phyloP scores from a whole-genome alignment of 2,888 invertebrate species.

The Lithophane socia region DNA sequence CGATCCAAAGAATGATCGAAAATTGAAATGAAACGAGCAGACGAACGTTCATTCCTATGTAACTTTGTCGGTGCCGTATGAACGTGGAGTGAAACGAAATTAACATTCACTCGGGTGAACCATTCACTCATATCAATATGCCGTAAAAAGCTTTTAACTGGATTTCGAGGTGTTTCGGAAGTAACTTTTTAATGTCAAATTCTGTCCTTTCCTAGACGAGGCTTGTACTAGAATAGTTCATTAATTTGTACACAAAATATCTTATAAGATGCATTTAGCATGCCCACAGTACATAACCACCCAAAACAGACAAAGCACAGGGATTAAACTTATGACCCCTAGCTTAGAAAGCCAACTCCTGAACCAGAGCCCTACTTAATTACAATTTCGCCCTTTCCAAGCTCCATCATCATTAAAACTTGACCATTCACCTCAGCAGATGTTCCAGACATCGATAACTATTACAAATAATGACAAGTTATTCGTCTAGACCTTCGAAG shows the following conservation, averaged over 20 bases:
- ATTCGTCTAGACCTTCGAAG: slow-evolving; percentile 41
- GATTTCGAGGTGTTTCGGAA: not conserved
- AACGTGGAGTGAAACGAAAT: not conserved
- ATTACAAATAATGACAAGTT: slow-evolving; percentile 33
- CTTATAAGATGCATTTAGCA: not conserved
- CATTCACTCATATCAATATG: not conserved
- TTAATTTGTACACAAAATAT: not conserved
- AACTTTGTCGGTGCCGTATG: not conserved
- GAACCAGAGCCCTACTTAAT: not conserved
- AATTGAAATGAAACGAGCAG: not conserved
- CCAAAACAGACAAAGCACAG: slow-evolving; percentile 2
- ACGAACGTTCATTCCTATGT: not conserved
- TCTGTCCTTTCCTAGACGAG: not conserved
- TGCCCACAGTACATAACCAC: not conserved
- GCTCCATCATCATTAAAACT: slow-evolving; percentile 27
- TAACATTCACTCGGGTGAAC: not conserved
- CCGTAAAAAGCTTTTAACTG: not conserved
- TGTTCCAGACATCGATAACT: slow-evolving; percentile 34
- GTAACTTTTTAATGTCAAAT: not conserved
- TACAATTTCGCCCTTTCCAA: slow-evolving; percentile 12
- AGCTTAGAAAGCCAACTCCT: not conserved
- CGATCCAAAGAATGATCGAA: too few species aligned
- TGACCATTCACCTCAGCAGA: slow-evolving; percentile 43
- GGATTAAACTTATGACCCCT: not conserved
- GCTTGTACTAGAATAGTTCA: not conserved